Evolutionary conservation across 2,888 invertebrate genomes (phyloP).

Genomic region (Caradrina kadenii): DNA sequence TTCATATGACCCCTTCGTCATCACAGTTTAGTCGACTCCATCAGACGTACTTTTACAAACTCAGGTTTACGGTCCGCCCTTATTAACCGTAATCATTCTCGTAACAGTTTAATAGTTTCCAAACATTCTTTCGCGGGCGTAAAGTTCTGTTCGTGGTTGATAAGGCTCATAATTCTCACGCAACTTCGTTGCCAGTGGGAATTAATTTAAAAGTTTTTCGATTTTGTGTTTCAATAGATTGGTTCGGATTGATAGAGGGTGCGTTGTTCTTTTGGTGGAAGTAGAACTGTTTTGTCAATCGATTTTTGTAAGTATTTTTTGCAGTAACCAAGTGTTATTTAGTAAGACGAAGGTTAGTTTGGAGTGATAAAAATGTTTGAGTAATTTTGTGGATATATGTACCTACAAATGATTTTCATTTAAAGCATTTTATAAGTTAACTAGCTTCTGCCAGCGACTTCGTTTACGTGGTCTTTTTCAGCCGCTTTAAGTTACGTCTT

Average conservation of each 20-base stretch:
- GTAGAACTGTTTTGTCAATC: not conserved
- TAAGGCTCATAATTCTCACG: conserved; percentile 69
- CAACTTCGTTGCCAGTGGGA: conserved; percentile 62
- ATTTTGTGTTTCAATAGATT: conserved; percentile 64
- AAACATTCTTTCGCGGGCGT: conserved; percentile 55
- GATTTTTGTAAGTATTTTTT: not conserved
- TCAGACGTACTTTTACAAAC: conserved; percentile 42
- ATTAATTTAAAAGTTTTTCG: conserved; percentile 77
- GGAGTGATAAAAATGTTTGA: too few species aligned
- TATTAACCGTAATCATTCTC: conserved; percentile 53
- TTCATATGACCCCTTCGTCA: not conserved
- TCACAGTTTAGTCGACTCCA: conserved; percentile 30
- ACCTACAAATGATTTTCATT: too few species aligned
- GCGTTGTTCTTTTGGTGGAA: conserved; percentile 6
- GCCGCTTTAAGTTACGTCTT: too few species aligned
- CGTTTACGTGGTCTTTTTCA: too few species aligned
- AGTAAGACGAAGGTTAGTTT: too few species aligned
- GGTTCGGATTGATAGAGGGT: conserved; percentile 16
- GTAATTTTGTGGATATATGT: too few species aligned
- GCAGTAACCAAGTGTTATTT: not conserved
- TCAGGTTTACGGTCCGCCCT: conserved; percentile 39
- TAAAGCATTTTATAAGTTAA: too few species aligned
- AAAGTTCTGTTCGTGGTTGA: conserved; percentile 64
- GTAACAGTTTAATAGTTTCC: conserved; percentile 63
- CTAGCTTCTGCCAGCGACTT: too few species aligned